Percentiles rank a stretch among this genome's conserved stretches.
Conservation (phyloP, 2,797 vertebrate genomes). For the Anguilla megastoma region DNA sequence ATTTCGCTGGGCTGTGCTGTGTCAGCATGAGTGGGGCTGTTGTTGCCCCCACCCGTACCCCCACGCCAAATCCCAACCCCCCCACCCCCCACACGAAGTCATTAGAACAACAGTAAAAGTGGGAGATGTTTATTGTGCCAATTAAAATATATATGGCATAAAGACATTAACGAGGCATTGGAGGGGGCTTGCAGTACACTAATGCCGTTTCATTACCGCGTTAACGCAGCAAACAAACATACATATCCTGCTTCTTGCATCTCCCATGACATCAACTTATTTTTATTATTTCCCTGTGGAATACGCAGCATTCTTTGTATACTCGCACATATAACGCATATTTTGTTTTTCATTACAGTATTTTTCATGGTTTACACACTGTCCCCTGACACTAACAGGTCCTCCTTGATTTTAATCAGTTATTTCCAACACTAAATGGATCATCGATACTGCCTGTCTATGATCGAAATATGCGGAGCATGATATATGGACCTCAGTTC, state of each 20-base stretch:
- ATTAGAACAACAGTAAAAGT: slow-evolving; percentile 8
- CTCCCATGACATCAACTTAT: not conserved
- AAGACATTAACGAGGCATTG: not conserved
- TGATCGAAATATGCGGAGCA: too few relatives aligned
- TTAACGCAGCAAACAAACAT: not conserved
- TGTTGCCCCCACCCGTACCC: too few relatives aligned
- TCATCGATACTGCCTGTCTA: too few relatives aligned
- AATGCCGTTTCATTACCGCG: not conserved
- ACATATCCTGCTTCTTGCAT: not conserved
- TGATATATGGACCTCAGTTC: too few relatives aligned
- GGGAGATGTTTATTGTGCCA: slow-evolving; percentile 7
- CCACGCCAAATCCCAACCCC: not conserved
- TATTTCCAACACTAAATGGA: too few relatives aligned
- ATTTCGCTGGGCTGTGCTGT: not conserved
- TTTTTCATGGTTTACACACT: not conserved
- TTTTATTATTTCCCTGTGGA: not conserved
- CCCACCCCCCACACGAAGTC: not conserved
- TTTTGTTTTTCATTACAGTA: not conserved
- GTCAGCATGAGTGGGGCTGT: not conserved
- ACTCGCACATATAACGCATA: not conserved
- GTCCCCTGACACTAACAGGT: not conserved
- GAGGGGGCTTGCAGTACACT: not conserved
- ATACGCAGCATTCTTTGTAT: not conserved
- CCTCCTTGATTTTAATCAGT: not conserved
- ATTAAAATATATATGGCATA: slow-evolving; percentile 20